These are phyloP conservation scores for Peromyscus aztecus DNA, from an alignment of 2,797 vertebrate species.

Conservation along the genomic window DNA sequence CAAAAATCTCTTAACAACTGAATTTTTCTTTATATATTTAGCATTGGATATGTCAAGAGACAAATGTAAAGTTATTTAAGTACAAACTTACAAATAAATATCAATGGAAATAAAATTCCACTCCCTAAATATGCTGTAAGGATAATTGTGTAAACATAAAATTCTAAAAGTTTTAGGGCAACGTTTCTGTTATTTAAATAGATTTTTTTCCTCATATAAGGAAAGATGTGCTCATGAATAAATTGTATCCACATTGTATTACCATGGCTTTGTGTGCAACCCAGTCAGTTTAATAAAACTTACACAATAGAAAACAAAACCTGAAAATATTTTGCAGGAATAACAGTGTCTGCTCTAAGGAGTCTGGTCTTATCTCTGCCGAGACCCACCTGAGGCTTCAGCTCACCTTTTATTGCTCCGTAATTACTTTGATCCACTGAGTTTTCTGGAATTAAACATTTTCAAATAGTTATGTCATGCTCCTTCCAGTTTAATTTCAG, in stretches of 20 bases:
- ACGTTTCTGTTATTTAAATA: constrained; percentile 65
- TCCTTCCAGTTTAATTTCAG: constrained; percentile 66
- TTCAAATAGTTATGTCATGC: constrained; percentile 60
- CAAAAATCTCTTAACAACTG: constrained; percentile 45
- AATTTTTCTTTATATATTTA: constrained; percentile 32
- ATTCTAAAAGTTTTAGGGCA: background rate
- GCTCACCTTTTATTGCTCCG: constrained; percentile 64
- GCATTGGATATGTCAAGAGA: background rate
- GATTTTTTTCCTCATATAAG: constrained; percentile 36
- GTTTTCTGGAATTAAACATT: constrained; percentile 72
- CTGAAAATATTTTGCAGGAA: constrained; percentile 65
- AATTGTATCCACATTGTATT: constrained; percentile 62
- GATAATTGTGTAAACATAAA: constrained; percentile 13
- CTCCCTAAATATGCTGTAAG: constrained; percentile 21
- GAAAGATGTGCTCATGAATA: constrained; percentile 71
- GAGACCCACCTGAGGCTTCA: constrained; percentile 49
- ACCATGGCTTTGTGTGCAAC: constrained; percentile 71
- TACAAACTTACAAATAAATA: constrained; percentile 50
- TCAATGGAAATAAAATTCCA: constrained; percentile 50
- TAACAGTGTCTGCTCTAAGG: constrained; percentile 22
- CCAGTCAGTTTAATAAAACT: constrained; percentile 70
- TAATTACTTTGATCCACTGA: constrained; percentile 78
- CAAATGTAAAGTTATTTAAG: constrained; percentile 49
- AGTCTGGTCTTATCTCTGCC: constrained; percentile 65
- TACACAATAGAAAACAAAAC: constrained; percentile 71